Conservation (phyloP, 2,797 vertebrate species). For the Sebastolobus alascanus region DNA sequence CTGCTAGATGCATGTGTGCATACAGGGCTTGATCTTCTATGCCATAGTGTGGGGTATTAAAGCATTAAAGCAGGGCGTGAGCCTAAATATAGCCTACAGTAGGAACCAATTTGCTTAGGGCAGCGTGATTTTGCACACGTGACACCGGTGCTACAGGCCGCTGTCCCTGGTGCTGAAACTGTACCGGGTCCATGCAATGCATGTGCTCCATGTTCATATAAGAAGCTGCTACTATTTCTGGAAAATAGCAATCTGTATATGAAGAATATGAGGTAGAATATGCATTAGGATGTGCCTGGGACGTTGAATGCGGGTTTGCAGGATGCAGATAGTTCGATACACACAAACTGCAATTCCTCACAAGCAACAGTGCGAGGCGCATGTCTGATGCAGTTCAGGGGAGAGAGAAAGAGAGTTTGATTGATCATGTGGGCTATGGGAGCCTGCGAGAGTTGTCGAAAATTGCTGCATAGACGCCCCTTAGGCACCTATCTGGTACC, state of each 20-base stretch:
- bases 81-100: slow-evolving; percentile 71
- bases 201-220: background rate
- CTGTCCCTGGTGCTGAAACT: slow-evolving; percentile 85
- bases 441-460: slow-evolving; percentile 84
- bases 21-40: slow-evolving; percentile 27
- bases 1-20: slow-evolving; percentile 9
- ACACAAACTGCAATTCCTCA: slow-evolving; percentile 79
- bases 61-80: slow-evolving; percentile 67
- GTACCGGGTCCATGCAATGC: slow-evolving; percentile 17
- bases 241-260: background rate
- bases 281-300: slow-evolving; percentile 1
- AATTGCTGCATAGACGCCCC: slow-evolving; percentile 87
- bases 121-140: slow-evolving; percentile 70
- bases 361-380: slow-evolving; percentile 83
- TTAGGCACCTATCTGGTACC: slow-evolving; percentile 78
- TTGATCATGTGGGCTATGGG: slow-evolving; percentile 83
- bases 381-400: slow-evolving; percentile 77
- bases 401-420: slow-evolving; percentile 81
- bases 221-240: background rate
- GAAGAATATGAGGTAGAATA: background rate
- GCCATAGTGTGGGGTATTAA: slow-evolving; percentile 59
- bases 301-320: slow-evolving; percentile 54
- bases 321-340: slow-evolving; percentile 70
- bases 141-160: slow-evolving; percentile 66
- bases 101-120: slow-evolving; percentile 65